These are phyloP conservation scores for Salminus brasiliensis DNA, from an alignment of 2,113 vertebrate species.

Conservation along the genomic window DNA sequence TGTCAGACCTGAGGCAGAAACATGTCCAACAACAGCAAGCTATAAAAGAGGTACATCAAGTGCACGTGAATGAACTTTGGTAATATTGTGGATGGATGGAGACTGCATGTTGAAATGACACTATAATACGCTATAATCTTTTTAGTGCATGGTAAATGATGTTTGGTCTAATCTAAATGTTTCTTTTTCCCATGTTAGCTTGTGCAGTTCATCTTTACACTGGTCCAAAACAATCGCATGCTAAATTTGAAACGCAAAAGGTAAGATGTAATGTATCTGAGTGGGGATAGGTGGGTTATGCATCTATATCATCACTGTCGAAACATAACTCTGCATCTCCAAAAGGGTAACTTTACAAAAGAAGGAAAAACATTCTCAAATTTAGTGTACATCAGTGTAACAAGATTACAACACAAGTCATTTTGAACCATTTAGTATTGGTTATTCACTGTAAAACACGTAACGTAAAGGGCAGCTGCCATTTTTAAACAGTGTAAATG, in stretches of 20 bases:
- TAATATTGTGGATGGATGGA: neutral
- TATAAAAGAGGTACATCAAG: constrained; percentile 85
- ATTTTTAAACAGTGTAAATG: too few relatives aligned
- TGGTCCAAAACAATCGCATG: constrained; percentile 93
- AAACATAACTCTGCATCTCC: too few relatives aligned
- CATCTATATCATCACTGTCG: too few relatives aligned
- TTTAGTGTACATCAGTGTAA: too few relatives aligned
- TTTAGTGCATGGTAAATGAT: too few relatives aligned
- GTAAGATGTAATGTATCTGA: constrained; percentile 68
- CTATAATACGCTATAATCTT: neutral
- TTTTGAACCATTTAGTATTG: too few relatives aligned
- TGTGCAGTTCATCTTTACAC: constrained; percentile 93
- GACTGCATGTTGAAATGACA: too few relatives aligned
- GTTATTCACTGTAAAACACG: too few relatives aligned
- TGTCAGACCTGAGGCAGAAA: constrained; percentile 90
- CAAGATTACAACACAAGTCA: too few relatives aligned
- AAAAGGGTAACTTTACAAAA: neutral
- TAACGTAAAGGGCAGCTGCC: neutral
- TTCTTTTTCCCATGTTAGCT: constrained; percentile 75
- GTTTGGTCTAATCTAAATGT: neutral
- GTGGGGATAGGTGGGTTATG: neutral
- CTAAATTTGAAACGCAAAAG: constrained; percentile 95
- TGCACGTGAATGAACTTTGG: neutral
- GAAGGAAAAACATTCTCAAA: neutral
- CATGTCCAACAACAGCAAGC: constrained; percentile 93